Evolutionary conservation across 2,888 invertebrate genomes (phyloP).

Genomic region (Strigamia maritima): DNA sequence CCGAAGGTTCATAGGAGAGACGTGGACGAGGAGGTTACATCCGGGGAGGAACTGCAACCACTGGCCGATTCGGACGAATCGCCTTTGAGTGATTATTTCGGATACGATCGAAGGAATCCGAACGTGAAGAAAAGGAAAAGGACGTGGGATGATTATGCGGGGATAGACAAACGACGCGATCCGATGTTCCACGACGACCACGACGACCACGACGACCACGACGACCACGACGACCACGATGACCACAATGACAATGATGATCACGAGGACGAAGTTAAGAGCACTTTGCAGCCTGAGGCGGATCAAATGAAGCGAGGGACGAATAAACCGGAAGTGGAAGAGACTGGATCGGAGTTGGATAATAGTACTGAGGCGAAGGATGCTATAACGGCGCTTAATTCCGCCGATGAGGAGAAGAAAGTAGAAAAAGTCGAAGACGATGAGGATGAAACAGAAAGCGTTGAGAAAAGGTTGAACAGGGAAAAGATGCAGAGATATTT

Average conservation of each 20-base stretch:
- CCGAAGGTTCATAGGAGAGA: neutral
- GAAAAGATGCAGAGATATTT: conserved; percentile 62
- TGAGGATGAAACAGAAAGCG: neutral
- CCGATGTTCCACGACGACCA: conserved; percentile 56
- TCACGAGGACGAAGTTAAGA: conserved; percentile 54
- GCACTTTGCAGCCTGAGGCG: neutral
- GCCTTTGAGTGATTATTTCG: neutral
- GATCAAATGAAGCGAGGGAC: neutral
- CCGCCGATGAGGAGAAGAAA: neutral
- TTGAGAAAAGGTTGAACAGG: conserved; percentile 45
- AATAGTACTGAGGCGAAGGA: conserved; percentile 9
- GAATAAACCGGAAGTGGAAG: neutral
- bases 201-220: conserved; percentile 53
- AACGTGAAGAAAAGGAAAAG: neutral
- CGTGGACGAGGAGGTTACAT: neutral
- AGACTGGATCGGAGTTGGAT: neutral
- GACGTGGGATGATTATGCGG: conserved; percentile 80
- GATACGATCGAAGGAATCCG: neutral
- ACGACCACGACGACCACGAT: conserved; percentile 36
- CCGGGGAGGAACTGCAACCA: neutral
- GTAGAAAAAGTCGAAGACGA: neutral
- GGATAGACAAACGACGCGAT: conserved; percentile 73
- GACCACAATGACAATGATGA: conserved; percentile 56
- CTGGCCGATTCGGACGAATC: conserved; percentile 1
- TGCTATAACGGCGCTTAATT: neutral